Conservation (phyloP, 2,888 invertebrate genomes). For the Thyatira batis region DNA sequence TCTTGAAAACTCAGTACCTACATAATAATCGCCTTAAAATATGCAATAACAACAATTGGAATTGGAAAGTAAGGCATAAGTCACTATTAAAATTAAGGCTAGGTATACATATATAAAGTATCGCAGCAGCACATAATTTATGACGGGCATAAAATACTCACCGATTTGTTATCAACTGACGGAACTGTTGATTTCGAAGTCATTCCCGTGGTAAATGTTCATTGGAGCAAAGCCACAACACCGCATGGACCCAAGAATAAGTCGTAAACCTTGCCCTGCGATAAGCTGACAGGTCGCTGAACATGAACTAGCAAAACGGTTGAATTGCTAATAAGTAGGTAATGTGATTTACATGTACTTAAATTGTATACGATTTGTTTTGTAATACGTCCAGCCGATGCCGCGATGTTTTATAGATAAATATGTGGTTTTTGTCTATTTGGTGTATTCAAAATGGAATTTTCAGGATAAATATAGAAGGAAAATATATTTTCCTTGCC, state of each 20-base stretch:
- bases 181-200: conserved; percentile 51
- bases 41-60: conserved; percentile 9
- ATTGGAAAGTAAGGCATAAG: conserved; percentile 14
- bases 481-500: no score
- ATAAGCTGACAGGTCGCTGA: conserved; percentile 66
- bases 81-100: conserved; percentile 1
- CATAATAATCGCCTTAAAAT: no score
- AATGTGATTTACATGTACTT: conserved; percentile 32
- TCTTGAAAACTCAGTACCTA: no score
- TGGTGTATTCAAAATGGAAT: no score
- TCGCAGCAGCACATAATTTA: background rate
- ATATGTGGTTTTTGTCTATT: no score
- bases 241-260: conserved; percentile 44
- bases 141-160: conserved; percentile 14
- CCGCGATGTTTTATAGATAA: no score
- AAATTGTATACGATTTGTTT: conserved; percentile 14
- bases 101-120: background rate
- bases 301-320: conserved; percentile 51
- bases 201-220: conserved; percentile 40
- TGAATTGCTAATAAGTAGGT: conserved; percentile 28
- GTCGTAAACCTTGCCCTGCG: conserved; percentile 52
- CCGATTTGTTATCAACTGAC: conserved; percentile 40
- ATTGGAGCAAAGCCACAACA: conserved; percentile 35
- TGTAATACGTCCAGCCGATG: no score
- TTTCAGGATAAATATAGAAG: no score